phyloP scores from a whole-genome alignment of 2,888 invertebrate genomes.

The Drosophila parthenogenetica region DNA sequence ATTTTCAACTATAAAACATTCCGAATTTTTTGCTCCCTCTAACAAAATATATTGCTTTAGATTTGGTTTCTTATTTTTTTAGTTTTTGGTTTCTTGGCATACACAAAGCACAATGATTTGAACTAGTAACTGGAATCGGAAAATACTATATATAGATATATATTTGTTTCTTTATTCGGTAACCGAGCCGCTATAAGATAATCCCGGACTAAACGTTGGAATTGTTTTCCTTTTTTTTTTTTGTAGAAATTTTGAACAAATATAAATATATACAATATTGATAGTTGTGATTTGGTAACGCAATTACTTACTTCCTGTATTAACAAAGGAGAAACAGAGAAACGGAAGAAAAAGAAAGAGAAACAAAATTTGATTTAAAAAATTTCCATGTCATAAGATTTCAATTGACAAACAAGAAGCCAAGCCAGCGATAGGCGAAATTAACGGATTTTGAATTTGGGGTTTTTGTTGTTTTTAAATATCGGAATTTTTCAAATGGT shows the following conservation, averaged over 20 bases:
- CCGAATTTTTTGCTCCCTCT: conserved; percentile 8
- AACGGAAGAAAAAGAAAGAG: conserved; percentile 65
- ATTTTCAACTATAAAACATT: conserved; percentile 32
- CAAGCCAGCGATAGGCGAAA: conserved; percentile 79
- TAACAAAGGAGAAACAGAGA: conserved; percentile 71
- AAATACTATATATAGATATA: not conserved
- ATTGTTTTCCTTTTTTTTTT: not conserved
- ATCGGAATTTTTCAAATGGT: conserved; percentile 50
- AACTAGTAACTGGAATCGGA: not conserved
- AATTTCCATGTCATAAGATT: conserved; percentile 60
- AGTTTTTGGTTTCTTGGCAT: conserved; percentile 1
- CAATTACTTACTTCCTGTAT: conserved; percentile 85
- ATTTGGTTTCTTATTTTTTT: not conserved
- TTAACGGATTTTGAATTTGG: conserved; percentile 44
- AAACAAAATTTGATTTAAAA: conserved; percentile 67
- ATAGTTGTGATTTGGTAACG: conserved; percentile 37
- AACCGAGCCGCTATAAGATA: conserved; percentile 17
- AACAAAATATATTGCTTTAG: not conserved
- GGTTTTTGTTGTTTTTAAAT: conserved; percentile 30
- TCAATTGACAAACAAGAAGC: conserved; percentile 70
- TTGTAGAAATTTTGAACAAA: not conserved
- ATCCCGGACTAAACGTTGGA: conserved; percentile 13
- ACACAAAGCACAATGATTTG: conserved; percentile 11
- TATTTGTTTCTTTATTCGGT: not conserved
- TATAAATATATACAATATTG: not conserved